Base-by-base conservation (phyloP, 2,113 vertebrate genomes). In the Scortum barcoo region DNA sequence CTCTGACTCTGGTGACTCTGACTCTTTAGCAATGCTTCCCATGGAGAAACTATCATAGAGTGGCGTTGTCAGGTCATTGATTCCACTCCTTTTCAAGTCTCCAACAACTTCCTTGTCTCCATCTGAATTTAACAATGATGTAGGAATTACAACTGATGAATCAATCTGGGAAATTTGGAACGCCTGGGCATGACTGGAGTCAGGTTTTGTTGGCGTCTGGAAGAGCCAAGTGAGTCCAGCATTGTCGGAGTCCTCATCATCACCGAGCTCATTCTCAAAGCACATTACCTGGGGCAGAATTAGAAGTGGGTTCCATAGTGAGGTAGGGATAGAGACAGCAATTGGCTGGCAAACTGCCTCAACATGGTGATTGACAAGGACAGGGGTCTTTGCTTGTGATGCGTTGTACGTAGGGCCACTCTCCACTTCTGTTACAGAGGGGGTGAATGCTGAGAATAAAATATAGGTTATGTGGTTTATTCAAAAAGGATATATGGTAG, bases 271-370 rank as follows among this genome's bases (percentile, higher is more conserved):
- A 2, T 96, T 93, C 1, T 98, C 96, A 0, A 95, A 96, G 92
- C 96, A 96, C 70, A 95, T 91, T 28, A 99, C 93, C 22, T 89
- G 94, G 0, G 94, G 92, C 91, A 99, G 98, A 1, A 96, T 95
- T 44, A 96, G 95, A 16, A 98, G 97, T 1, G 97, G 97, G 86
- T 96, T 97, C 65, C 95, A 95, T 14, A 93, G 68, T 10, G 89
- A 95, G 67, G 95, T 92, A 1, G 96, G 95, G 86, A 96, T 97
- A 19, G 95, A 95, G 0, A 93, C 94, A 24, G 95, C 84, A 30
- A 94, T 94, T 82, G 94, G 86, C 0, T 96, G 96, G 61, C 91
- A 93, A 48, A 91, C 89, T 2, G 88, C 40, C 1, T 96, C 96
- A 78, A 83, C 24, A 0, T 91, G 94, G 66, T 95, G 95, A 66